Evolutionary conservation across 2,888 invertebrate genomes (phyloP).

Genomic region (Lissocephala sabroskyi): DNA sequence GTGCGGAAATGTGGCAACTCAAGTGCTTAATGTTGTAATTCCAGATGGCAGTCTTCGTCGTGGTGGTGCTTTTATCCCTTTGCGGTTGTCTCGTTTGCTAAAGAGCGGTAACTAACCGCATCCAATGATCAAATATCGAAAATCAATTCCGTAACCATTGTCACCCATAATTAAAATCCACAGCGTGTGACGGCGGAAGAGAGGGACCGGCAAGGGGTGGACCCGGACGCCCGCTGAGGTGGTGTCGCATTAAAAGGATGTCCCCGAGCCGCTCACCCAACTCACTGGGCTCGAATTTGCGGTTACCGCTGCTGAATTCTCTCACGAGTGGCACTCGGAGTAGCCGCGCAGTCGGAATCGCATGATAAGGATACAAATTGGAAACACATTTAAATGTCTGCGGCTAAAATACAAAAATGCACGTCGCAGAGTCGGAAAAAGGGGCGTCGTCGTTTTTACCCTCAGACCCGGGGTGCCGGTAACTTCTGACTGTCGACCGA

Average conservation of each 20-base stretch:
- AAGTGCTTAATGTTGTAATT: slow-evolving; percentile 51
- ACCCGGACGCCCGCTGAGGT: slow-evolving; percentile 52
- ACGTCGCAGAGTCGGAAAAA: not conserved
- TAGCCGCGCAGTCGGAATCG: not conserved
- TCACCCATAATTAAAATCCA: slow-evolving; percentile 61
- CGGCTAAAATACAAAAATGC: slow-evolving; percentile 32
- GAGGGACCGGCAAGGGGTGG: slow-evolving; percentile 6
- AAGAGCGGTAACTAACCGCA: slow-evolving; percentile 65
- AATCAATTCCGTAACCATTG: slow-evolving; percentile 63
- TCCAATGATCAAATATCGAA: slow-evolving; percentile 65
- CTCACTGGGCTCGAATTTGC: slow-evolving; percentile 31
- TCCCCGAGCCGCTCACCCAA: slow-evolving; percentile 40
- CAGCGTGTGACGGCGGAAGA: slow-evolving; percentile 4
- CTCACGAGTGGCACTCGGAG: slow-evolving; percentile 62
- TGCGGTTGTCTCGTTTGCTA: slow-evolving; percentile 31
- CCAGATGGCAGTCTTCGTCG: slow-evolving; percentile 42
- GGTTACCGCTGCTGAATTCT: slow-evolving; percentile 57
- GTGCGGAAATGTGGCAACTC: slow-evolving; percentile 42
- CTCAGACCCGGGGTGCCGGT: slow-evolving; percentile 6
- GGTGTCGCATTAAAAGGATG: slow-evolving; percentile 60
- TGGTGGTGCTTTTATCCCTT: slow-evolving; percentile 16
- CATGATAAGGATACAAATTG: slow-evolving; percentile 62
- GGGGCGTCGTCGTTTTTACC: too few relatives aligned
- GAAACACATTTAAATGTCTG: slow-evolving; percentile 56
- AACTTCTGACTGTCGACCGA: slow-evolving; percentile 23